Evolutionary conservation across 2,797 vertebrate genomes (phyloP).

Genomic region (Cossypha dichroa): DNA sequence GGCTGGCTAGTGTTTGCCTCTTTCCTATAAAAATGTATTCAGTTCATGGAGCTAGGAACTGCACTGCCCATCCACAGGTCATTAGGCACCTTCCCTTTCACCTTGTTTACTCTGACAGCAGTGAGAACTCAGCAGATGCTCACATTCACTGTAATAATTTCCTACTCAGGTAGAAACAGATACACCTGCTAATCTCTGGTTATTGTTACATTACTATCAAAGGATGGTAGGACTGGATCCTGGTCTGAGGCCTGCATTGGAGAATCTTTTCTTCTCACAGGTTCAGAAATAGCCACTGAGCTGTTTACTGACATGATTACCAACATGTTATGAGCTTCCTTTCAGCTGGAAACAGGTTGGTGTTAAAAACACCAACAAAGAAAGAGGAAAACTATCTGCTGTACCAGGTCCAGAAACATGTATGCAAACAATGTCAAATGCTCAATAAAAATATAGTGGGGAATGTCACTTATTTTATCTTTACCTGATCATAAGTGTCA

Average conservation of each 20-base stretch:
- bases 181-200: not conserved
- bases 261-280: not conserved
- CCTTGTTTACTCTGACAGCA: not conserved
- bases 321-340: not conserved
- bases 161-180: not conserved
- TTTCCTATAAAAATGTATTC: not conserved
- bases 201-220: not conserved
- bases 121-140: not conserved
- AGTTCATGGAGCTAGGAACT: not conserved
- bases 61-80: not conserved
- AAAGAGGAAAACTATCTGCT: not conserved
- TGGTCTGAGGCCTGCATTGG: not conserved
- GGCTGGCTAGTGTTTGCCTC: not conserved
- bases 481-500: slow-evolving; percentile 92
- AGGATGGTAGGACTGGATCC: not conserved
- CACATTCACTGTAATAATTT: not conserved
- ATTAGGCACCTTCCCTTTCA: not conserved
- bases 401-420: not conserved
- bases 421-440: not conserved
- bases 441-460: not conserved
- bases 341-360: not conserved
- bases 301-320: not conserved
- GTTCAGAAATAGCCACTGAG: not conserved
- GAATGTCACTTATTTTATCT: not conserved
- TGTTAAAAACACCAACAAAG: not conserved